phyloP scores from a whole-genome alignment of 1,140 invertebrate genomes.

The Drosophila varians region DNA sequence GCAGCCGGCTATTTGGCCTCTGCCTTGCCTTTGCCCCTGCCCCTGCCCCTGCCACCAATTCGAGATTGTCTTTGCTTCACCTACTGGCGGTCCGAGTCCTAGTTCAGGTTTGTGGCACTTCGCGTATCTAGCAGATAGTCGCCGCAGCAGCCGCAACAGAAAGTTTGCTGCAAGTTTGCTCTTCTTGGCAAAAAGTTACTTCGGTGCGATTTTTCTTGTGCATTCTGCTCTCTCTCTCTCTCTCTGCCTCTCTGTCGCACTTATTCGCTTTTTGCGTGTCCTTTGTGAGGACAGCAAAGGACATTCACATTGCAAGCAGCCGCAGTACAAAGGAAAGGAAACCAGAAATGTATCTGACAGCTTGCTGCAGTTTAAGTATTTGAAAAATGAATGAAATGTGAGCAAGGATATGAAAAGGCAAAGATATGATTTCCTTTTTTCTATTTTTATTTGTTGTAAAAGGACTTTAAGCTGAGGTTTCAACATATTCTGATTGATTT shows the following conservation, averaged over 20 bases:
- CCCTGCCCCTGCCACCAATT: neutral
- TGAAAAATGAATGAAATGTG: constrained; percentile 68
- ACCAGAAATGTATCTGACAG: constrained; percentile 71
- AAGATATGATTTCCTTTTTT: constrained; percentile 3
- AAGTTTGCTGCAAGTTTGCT: constrained; percentile 17
- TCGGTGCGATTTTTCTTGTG: constrained; percentile 15
- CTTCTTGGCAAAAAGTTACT: constrained; percentile 12
- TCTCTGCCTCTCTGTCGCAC: neutral
- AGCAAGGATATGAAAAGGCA: constrained; percentile 10
- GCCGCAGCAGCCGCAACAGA: neutral
- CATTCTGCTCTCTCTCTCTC: constrained; percentile 3
- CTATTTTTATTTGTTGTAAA: neutral
- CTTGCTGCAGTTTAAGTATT: constrained; percentile 64
- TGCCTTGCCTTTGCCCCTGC: neutral
- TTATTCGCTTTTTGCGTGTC: constrained; percentile 52
- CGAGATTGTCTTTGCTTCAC: constrained; percentile 4
- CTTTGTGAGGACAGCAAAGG: constrained; percentile 71
- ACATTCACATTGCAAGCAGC: constrained; percentile 64
- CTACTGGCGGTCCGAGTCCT: constrained; percentile 11
- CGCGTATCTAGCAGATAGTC: neutral
- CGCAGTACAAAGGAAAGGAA: constrained; percentile 43
- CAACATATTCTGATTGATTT: neutral
- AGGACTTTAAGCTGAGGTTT: neutral
- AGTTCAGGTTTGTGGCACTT: neutral
- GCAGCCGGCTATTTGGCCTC: constrained; percentile 43